These are phyloP conservation scores for Rhysida immarginata DNA, from an alignment of 1,140 invertebrate species.

Conservation along the genomic window DNA sequence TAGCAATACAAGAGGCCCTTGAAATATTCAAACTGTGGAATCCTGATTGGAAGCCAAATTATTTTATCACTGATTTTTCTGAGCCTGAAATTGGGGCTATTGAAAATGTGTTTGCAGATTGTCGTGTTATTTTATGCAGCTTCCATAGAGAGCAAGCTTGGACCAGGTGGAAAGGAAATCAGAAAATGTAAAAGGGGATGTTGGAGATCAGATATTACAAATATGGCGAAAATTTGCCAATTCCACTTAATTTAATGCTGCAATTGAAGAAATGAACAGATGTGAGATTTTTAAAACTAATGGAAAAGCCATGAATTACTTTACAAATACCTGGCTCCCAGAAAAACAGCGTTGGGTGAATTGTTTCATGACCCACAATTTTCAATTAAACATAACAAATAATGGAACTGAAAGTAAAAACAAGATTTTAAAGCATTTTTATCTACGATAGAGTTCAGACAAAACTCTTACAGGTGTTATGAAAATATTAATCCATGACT, in stretches of 20 bases:
- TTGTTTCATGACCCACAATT: background rate
- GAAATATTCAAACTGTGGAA: background rate
- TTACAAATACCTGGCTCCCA: background rate
- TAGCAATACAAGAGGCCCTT: background rate
- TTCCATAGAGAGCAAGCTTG: background rate
- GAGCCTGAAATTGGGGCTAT: background rate
- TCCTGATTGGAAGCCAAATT: background rate
- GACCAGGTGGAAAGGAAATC: background rate
- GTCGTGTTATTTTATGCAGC: background rate
- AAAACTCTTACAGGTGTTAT: background rate
- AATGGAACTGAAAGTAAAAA: background rate
- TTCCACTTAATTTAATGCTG: background rate
- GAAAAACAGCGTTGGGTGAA: background rate
- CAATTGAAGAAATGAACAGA: background rate
- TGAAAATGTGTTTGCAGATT: background rate
- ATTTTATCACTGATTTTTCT: background rate
- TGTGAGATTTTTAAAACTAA: background rate
- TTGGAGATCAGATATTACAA: background rate
- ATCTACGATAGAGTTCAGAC: background rate
- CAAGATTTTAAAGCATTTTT: background rate
- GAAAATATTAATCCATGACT: background rate
- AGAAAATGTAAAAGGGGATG: background rate
- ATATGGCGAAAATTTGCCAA: background rate
- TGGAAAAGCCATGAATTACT: background rate
- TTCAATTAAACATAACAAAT: background rate